Evolutionary conservation across 2,888 invertebrate species (phyloP), one percentile per base, ranked within the genome.

Genomic region (Caenorhabditis sp.): DNA sequence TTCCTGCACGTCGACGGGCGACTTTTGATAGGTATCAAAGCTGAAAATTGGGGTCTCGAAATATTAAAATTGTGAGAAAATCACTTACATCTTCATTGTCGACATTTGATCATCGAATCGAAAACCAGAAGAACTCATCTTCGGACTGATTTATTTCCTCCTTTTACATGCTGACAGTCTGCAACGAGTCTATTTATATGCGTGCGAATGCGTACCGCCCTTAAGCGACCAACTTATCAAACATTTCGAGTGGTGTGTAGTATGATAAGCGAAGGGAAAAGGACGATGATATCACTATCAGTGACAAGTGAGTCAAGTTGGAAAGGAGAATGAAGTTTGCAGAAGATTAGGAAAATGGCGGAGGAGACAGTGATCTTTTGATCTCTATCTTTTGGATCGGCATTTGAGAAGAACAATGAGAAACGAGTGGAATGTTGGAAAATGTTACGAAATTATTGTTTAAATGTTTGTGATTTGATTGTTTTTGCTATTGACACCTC

Each of bases 221-320:
- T n/a, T n/a, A n/a, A n/a, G n/a, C 50, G 40, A 8, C 20, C 47
- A 18, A 47, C 18, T 47, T 47, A n/a, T 47, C 26, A 64, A 28
- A 32, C 53, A 65, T 51, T 53, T 35, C 24, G 53, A 32, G 24
- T n/a, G 26, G 26, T 5, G 20, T 15, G 22, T 22, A 35, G 40
- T 35, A 47, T 47, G 47, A 47, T 47, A 37, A 18, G 11, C 4
- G 37, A 35, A 20, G 15, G 37, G 55, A 28, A 15, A 40, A 40
- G 32, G 32, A 40, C 40, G 40, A 40, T 69, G 68, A 58, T 56
- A 58, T 65, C 65, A 44, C 20, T 13, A n/a, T n/a, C n/a, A n/a
- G n/a, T n/a, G n/a, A n/a, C n/a, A 11, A 28, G 18, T 22, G 37
- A 47, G 47, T 47, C 47, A 47, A 47, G 40, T 24, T 24, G 40